Evolutionary conservation across 1,140 invertebrate genomes (phyloP).

Genomic region (Drosophila azteca): DNA sequence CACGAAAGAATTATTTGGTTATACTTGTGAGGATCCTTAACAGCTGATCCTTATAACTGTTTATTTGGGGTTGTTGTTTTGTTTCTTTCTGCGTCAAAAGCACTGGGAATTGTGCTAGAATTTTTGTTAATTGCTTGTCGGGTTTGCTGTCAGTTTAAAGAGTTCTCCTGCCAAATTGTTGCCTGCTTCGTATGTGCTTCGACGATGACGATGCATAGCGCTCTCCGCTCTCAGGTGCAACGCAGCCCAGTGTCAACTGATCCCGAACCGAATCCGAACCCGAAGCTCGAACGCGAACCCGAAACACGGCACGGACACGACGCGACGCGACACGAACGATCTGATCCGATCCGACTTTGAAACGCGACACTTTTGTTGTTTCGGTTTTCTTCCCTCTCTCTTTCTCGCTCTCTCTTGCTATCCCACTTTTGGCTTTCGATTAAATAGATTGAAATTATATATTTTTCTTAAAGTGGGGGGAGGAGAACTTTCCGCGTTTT

Average conservation of each 20-base stretch:
- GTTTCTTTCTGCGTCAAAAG: conserved; percentile 1
- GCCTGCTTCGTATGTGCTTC: conserved; percentile 60
- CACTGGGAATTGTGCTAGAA: not conserved
- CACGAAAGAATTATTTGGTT: conserved; percentile 15
- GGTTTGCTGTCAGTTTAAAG: conserved; percentile 33
- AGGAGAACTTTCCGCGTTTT: conserved; percentile 49
- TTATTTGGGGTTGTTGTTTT: no score
- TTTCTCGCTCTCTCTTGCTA: conserved; percentile 1
- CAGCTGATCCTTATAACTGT: no score
- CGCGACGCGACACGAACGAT: conserved; percentile 17
- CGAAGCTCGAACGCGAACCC: conserved; percentile 18
- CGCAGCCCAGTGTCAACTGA: conserved; percentile 35
- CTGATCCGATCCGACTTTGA: conserved; percentile 12
- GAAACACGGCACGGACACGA: conserved; percentile 21
- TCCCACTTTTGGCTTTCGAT: conserved; percentile 24
- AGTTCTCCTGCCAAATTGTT: conserved; percentile 52
- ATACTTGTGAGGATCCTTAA: not conserved
- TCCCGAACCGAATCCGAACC: conserved; percentile 33
- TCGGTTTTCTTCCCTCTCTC: not conserved
- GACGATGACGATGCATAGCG: conserved; percentile 72
- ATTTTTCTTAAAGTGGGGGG: conserved; percentile 14
- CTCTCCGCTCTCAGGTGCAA: conserved; percentile 37
- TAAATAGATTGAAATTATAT: conserved; percentile 68
- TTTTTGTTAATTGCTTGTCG: conserved; percentile 9
- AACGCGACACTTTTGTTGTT: conserved; percentile 31